Base-by-base conservation (phyloP, 2,797 vertebrate species). In the Artibeus jamaicensis region DNA sequence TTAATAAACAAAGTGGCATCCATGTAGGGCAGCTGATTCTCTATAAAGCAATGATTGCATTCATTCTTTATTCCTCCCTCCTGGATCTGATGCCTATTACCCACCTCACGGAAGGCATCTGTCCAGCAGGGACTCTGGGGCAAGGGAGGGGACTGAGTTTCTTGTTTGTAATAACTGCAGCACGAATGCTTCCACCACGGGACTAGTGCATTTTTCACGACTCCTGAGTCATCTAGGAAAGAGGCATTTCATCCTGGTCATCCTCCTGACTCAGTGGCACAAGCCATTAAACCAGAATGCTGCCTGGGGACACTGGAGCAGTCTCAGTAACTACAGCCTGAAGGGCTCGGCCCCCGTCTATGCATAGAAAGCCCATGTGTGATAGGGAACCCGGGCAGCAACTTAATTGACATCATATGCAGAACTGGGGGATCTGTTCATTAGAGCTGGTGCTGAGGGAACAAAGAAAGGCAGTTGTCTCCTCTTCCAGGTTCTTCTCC, bases 1-100 rank as follows among this genome's bases (percentile, higher is more conserved):
- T 97, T 96, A 86, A 86, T 89, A 96, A 96, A 91, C 81, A 94
- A 94, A 97, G 91, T n/a, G 73, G 70, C 22, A 1, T 68, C 74
- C 57, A 24, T 81, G 57, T 34, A 48, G 74, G 95, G 68, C 94
- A 81, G 90, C 93, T 32, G 82, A 83, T 85, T 93, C 82, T 90
- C 78, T 37, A 24, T n/a, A 50, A 84, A 91, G 90, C 94, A 65
- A 73, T 62, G 91, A 67, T 79, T 55, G 46, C 18, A 14, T 90
- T 82, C 24, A 91, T 89, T 71, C 94, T 94, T 70, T 86, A 46
- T 39, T 68, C 87, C 73, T 86, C 55, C 6, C 65, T 87, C 57
- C 70, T 21, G 73, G 78, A 26, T 53, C 46, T n/a, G 1, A 10
- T 0, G 32, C 50, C 67, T 46, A 14, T 50, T 59, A 44, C 37